Conservation (phyloP, 2,113 vertebrate genomes). For the Hemibagrus wyckioides region DNA sequence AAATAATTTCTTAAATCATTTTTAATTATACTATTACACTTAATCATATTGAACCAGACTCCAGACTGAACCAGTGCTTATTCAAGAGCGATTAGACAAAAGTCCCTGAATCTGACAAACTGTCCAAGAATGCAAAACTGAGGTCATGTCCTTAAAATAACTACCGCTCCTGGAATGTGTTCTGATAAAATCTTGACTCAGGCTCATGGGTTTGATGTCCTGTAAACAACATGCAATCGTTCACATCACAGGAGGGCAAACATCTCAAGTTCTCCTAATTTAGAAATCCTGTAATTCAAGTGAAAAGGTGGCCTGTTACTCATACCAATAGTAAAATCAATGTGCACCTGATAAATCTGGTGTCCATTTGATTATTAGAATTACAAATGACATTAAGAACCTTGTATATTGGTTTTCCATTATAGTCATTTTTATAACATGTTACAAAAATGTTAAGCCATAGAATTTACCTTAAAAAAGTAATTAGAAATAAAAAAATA, state of each 20-base stretch:
- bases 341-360: neutral
- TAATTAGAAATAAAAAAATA: neutral
- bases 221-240: neutral
- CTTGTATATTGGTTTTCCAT: too few relatives aligned
- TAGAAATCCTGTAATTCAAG: neutral
- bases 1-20: neutral
- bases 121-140: neutral
- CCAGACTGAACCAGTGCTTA: neutral
- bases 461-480: neutral
- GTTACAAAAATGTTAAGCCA: neutral
- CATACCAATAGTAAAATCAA: too few relatives aligned
- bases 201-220: neutral
- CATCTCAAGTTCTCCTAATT: neutral
- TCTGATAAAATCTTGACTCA: constrained; percentile 3
- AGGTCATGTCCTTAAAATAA: neutral
- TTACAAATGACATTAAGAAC: neutral
- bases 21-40: neutral
- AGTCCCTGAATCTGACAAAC: neutral
- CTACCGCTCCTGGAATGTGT: neutral
- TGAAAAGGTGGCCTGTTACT: neutral
- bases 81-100: neutral
- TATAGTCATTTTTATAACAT: too few relatives aligned
- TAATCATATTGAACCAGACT: neutral
- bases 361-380: neutral
- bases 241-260: neutral